Evolutionary conservation across 2,113 vertebrate species (phyloP), one percentile per base, ranked within the genome.

Genomic region (Callaeas wilsoni): DNA sequence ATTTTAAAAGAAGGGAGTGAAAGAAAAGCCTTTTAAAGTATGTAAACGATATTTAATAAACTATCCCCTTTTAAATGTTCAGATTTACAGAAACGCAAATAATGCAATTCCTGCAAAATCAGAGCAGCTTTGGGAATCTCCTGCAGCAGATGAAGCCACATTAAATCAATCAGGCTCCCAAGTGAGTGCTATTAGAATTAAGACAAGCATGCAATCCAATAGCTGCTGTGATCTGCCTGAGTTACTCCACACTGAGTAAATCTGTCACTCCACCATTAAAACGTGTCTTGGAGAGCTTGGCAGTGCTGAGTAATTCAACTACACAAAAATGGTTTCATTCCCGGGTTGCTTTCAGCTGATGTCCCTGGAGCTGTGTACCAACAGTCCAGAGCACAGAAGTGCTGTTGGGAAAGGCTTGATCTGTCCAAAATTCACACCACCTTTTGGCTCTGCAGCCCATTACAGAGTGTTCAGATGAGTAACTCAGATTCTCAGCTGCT

Each of bases 151-250:
- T 14, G 80, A 85, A 80, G 71, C 71, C 57, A 70, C 83, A 67
- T 55, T 63, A 92, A 93, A 86, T 90, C 92, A 67, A 92, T 63
- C 71, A 77, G 86, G 90, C 91, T 96, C 95, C 95, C 92, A 50
- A 77, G 88, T 62, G 86, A 94, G 81, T 7, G 20, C 59, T 74
- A 8, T 37, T 56, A 79, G 82, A 97, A 90, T 90, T 42, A 93
- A 96, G 88, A 92, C 79, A 85, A 84, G 88, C 80, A 37, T 39
- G 42, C 83, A 86, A 80, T 92, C 70, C 90, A 76, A 25, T 57
- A 93, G 65, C 85, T 94, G 85, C 25, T 80, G 82, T 30, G 83
- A 92, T 88, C 46, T 84, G 92, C 90, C 63, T 18, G 39, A 92
- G 76, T 74, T 90, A 30, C 73, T 88, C 70, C 42, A 77, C 3